phyloP scores from a whole-genome alignment of 2,888 invertebrate species.

The Priocnemis perturbator region DNA sequence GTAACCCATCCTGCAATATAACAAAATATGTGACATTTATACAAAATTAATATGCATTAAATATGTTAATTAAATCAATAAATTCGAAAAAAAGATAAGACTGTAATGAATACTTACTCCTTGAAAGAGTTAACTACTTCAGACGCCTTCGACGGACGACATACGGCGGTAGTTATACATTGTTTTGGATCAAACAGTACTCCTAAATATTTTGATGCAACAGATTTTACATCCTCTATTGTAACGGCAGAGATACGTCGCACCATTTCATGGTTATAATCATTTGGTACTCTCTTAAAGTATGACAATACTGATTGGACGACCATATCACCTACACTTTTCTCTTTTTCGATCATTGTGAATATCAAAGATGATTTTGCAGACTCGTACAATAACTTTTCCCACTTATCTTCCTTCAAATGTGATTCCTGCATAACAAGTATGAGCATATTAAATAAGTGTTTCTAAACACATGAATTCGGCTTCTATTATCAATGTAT shows the following conservation, averaged over 20 bases:
- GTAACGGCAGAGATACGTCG: constrained; percentile 82
- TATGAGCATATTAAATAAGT: not conserved
- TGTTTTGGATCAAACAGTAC: constrained; percentile 80
- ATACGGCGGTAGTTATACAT: constrained; percentile 84
- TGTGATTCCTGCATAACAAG: constrained; percentile 78
- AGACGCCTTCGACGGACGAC: constrained; percentile 85
- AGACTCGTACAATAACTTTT: constrained; percentile 85
- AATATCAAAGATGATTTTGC: constrained; percentile 92
- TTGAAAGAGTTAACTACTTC: constrained; percentile 82
- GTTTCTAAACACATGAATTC: no score
- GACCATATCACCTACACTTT: constrained; percentile 85
- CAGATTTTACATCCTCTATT: constrained; percentile 79
- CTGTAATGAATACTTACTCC: constrained; percentile 76
- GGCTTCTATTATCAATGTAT: no score
- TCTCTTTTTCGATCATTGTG: constrained; percentile 88
- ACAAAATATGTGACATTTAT: not conserved
- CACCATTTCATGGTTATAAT: constrained; percentile 84
- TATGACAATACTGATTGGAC: constrained; percentile 84
- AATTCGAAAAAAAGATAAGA: not conserved
- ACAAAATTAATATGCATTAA: no score
- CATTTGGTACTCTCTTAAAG: constrained; percentile 81
- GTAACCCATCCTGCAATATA: constrained; percentile 78
- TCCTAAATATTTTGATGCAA: constrained; percentile 84
- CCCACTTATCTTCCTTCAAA: constrained; percentile 81
- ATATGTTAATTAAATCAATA: constrained; percentile 11